Percentiles rank a stretch among this genome's conserved stretches.
phyloP scores from a whole-genome alignment of 2,797 vertebrate species.

The Clarias platycephalus region DNA sequence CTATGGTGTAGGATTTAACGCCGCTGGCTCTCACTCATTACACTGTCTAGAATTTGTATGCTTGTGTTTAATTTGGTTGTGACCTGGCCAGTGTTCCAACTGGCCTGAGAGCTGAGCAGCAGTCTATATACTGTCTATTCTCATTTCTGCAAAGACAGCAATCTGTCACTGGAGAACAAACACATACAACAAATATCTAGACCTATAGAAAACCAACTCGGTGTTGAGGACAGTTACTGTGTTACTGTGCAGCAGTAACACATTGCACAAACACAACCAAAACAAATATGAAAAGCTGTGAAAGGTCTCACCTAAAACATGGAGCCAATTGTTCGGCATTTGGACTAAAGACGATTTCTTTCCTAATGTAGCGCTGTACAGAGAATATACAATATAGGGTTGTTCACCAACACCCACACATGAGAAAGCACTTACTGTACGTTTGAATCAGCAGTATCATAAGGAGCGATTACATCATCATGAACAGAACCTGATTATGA shows the following conservation, averaged over 20 bases:
- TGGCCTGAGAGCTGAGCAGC: conserved; percentile 8
- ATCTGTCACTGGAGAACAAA: background rate
- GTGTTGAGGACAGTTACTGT: background rate
- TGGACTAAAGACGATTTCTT: background rate
- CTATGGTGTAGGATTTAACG: conserved; percentile 17
- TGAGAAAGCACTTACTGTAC: background rate
- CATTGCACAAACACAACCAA: background rate
- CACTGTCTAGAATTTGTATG: conserved; percentile 16
- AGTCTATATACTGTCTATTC: background rate
- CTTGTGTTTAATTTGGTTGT: conserved; percentile 43
- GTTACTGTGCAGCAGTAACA: background rate
- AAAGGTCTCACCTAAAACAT: background rate
- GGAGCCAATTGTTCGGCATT: background rate
- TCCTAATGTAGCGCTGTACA: background rate
- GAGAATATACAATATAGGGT: background rate
- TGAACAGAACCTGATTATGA: background rate
- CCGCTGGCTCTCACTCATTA: conserved; percentile 16
- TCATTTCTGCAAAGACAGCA: background rate
- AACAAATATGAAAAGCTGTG: background rate
- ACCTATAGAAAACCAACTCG: background rate
- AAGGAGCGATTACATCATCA: background rate
- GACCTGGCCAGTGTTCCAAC: conserved; percentile 42
- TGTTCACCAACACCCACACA: background rate
- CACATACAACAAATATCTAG: background rate
- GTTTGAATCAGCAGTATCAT: background rate